Evolutionary conservation across 1,140 invertebrate genomes (phyloP), one percentile per base, ranked within the genome.

Genomic region (Saxidomus purpurata): DNA sequence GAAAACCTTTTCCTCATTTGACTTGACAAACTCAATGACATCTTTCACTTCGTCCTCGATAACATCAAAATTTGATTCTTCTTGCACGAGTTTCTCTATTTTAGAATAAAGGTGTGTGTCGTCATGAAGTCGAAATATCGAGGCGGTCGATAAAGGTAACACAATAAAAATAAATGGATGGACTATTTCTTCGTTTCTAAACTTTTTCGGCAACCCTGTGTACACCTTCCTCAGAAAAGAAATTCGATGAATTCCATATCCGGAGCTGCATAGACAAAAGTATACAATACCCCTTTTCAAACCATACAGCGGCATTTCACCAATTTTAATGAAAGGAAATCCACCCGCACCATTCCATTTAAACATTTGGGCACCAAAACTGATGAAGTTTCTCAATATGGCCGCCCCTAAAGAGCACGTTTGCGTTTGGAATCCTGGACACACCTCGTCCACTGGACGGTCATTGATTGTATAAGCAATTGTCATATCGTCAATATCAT

Each of bases 1-100:
- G 22, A 34, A 49, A 49, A 79, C 74, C 22, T 79, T 79, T 47
- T 52, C 49, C 28, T 79, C 74, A 49, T 79, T 79, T 49, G 74
- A 22, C 25, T 11, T 6, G 1, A 49, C 34, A 22, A 55, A 55
- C 15, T n/a, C 34, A 49, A 79, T 49, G 17, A 28, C 1, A 47
- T 79, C 40, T 47, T 25, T 8, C 0, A 79, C 74, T 17, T 22
- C 15, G 15, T 79, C 22, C 49, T 79, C 74, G 3, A 79, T 47
- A 1, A 49, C 17, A 28, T 79, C 47, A 11, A 79, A 34, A 2
- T 55, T 52, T 3, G 6, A 8, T 47, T 79, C 74, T 6, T 47
- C n/a, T 6, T 79, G 13, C 9, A 79, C 25, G 0, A 52, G 11
- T 79, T 47, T 79, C 19, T 79, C 74, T 28, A 79, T 79, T 1